phyloP scores from a whole-genome alignment of 1,140 invertebrate genomes.

The Zaprionus inermis region DNA sequence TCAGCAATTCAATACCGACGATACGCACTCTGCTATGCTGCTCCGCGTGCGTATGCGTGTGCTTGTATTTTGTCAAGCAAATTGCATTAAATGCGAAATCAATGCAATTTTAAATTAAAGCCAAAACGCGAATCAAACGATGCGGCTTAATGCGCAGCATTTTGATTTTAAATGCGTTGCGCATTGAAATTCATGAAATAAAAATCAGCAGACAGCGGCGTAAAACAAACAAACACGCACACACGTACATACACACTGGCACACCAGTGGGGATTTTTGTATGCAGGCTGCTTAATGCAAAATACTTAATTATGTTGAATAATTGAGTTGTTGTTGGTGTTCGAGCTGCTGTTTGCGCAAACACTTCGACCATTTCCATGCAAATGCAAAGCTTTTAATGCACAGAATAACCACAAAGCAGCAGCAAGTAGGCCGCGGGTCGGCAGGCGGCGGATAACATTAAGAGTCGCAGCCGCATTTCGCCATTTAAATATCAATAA shows the following conservation, averaged over 20 bases:
- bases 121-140: constrained; percentile 74
- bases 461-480: constrained; percentile 19
- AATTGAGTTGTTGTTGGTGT: constrained; percentile 74
- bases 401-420: constrained; percentile 60
- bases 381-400: constrained; percentile 79
- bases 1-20: constrained; percentile 24
- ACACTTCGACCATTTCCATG: constrained; percentile 63
- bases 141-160: constrained; percentile 75
- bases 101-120: constrained; percentile 79
- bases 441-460: constrained; percentile 6
- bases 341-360: constrained; percentile 61
- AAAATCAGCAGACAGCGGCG: constrained; percentile 65
- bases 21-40: not conserved
- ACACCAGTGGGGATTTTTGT: constrained; percentile 28
- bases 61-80: constrained; percentile 51
- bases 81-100: constrained; percentile 78
- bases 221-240: constrained; percentile 7
- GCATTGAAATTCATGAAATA: constrained; percentile 74
- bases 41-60: not conserved
- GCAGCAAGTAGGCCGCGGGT: constrained; percentile 25
- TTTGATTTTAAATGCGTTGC: constrained; percentile 78
- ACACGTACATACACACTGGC: not conserved
- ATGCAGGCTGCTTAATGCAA: constrained; percentile 74
- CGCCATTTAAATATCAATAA: constrained; percentile 80
- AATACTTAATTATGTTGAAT: constrained; percentile 82